phyloP scores from a whole-genome alignment of 1,140 invertebrate genomes.

The Orius laevigatus region DNA sequence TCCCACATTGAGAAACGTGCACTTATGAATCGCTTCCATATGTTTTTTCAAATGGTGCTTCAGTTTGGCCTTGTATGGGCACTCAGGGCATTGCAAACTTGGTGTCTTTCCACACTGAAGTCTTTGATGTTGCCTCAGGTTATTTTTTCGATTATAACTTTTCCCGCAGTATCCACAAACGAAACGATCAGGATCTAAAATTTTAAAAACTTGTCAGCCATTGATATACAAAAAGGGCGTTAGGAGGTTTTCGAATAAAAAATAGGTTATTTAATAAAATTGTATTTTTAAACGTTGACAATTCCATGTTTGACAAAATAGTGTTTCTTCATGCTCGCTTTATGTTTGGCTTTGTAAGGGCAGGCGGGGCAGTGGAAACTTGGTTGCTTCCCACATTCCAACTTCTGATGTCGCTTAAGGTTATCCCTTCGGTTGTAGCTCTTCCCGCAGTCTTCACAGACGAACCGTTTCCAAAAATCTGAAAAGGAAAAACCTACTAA shows the following conservation, averaged over 20 bases:
- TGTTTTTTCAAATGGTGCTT: conserved; percentile 22
- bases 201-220: no score
- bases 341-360: conserved; percentile 41
- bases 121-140: conserved; percentile 19
- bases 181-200: no score
- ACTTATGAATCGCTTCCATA: not conserved
- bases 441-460: conserved; percentile 44
- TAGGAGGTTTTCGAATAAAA: no score
- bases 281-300: not conserved
- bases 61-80: conserved; percentile 13
- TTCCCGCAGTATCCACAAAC: conserved; percentile 3
- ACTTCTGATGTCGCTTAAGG: conserved; percentile 25
- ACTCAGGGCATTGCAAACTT: conserved; percentile 7
- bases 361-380: conserved; percentile 33
- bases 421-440: conserved; percentile 42
- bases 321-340: conserved; percentile 36
- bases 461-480: conserved; percentile 13
- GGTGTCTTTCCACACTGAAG: conserved; percentile 18
- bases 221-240: no score
- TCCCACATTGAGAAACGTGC: no score
- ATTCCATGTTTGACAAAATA: conserved; percentile 5
- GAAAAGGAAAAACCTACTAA: not conserved
- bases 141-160: not conserved
- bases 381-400: conserved; percentile 39
- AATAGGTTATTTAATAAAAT: no score